Evolutionary conservation across 2,113 vertebrate species (phyloP), one percentile per base, ranked within the genome.

Genomic region (Morone saxatilis): DNA sequence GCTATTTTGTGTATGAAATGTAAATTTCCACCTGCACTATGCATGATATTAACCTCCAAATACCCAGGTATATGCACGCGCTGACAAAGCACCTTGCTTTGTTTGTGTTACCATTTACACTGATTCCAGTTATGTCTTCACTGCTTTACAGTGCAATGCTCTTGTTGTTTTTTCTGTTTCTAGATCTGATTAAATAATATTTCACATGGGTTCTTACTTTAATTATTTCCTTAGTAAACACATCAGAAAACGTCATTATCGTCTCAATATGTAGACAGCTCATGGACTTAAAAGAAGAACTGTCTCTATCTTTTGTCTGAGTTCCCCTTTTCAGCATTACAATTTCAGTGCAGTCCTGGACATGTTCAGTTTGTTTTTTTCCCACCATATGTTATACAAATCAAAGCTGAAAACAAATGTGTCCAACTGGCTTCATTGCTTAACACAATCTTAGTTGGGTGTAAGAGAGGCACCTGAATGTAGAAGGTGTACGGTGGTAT

Each of bases 1-100:
- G 13, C 20, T 79, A 62, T 56, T 83, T 48, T 80, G 40, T 76
- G 75, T 54, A 57, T 84, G 7, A 76, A 86, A 86, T 87, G 78
- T 79, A 74, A 78, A 88, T 82, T 48, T 79, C 68, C 74, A 56
- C 20, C 71, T 73, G 74, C 36, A 8, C 62, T 67, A 47, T 81
- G 90, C 79, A 78, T 86, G 41, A 51, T 51, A 83, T 88, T 76
- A 90, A 89, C 75, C 78, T 88, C 72, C 11, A 41, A 54, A 78
- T 31, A 56, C 50, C 61, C 61, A 54, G 9, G 36, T 36, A 31
- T 74, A 31, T 71, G 51, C 47, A 76, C 20, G 56, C 1, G 1
- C 40, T 61, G 54, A 76, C 53, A 50, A 68, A 60, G 54, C 45
- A 31, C 41, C 6, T 67, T 19, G 11, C 25, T 71, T 22, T 79